These are phyloP conservation scores for Trochalopteron elliotii DNA, from an alignment of 2,113 vertebrate species.

Conservation along the genomic window DNA sequence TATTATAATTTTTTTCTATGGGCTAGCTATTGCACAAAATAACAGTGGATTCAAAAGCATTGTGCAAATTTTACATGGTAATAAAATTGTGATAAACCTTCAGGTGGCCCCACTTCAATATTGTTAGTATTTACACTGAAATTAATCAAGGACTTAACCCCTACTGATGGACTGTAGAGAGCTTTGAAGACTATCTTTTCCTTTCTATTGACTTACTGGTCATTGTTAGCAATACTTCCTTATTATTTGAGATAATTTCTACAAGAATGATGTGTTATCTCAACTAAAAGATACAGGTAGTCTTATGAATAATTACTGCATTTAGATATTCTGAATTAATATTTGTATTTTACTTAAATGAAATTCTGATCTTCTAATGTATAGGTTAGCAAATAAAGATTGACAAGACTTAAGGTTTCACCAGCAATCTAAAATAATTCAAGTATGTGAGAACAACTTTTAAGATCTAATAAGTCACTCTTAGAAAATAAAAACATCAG, in stretches of 20 bases:
- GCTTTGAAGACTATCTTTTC: background rate
- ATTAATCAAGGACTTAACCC: background rate
- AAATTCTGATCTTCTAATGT: background rate
- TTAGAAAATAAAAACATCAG: background rate
- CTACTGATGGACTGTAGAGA: background rate
- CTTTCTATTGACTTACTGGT: background rate
- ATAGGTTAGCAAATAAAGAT: background rate
- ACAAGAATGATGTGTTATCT: background rate
- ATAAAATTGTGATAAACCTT: background rate
- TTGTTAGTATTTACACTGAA: background rate
- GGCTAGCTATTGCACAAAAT: background rate
- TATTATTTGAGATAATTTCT: background rate
- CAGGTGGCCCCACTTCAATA: background rate
- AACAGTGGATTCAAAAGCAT: background rate
- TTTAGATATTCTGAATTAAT: background rate
- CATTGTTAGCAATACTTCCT: background rate
- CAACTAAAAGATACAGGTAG: background rate
- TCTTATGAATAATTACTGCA: background rate
- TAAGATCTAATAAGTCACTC: background rate
- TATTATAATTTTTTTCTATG: background rate
- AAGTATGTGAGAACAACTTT: background rate
- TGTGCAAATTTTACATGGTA: background rate
- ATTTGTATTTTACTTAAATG: background rate
- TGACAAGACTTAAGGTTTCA: background rate
- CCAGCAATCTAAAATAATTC: background rate